Conservation (phyloP, 2,113 vertebrate genomes). For the Mola mola region DNA sequence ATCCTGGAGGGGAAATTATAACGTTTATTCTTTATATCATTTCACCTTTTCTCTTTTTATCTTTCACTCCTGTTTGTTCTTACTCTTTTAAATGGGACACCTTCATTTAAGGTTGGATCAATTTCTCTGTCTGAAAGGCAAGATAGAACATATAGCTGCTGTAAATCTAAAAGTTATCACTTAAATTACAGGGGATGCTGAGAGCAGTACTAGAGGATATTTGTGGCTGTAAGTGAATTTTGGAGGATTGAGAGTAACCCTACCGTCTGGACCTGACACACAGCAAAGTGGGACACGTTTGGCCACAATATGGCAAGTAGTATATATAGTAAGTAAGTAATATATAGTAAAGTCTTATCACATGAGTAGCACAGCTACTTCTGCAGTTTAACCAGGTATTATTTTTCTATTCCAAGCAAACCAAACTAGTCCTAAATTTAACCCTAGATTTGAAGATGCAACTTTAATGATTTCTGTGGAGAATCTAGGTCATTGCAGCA, state of each 20-base stretch:
- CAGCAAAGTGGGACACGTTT: slow-evolving; percentile 19
- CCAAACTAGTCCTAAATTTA: slow-evolving; percentile 24
- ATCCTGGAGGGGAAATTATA: no score
- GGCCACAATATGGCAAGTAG: slow-evolving; percentile 7
- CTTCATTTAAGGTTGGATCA: slow-evolving; percentile 59
- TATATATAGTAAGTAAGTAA: no score
- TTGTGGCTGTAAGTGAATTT: slow-evolving; percentile 47
- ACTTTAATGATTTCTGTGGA: slow-evolving; percentile 38
- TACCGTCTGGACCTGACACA: slow-evolving; percentile 26
- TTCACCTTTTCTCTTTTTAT: no score
- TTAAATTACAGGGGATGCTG: slow-evolving; percentile 53
- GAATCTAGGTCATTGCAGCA: slow-evolving; percentile 40
- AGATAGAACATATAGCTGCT: slow-evolving; percentile 42
- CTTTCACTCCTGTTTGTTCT: slow-evolving; percentile 33
- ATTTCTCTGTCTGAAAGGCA: slow-evolving; percentile 47
- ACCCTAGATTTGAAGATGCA: slow-evolving; percentile 29
- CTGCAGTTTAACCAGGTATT: slow-evolving; percentile 26
- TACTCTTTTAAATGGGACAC: slow-evolving; percentile 61
- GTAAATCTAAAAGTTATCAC: slow-evolving; percentile 55
- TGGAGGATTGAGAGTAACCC: no score
- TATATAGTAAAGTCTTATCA: background rate
- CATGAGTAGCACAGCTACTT: slow-evolving; percentile 6
- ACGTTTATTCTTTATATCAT: no score
- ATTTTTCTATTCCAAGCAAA: slow-evolving; percentile 12
- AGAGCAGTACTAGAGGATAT: slow-evolving; percentile 19